phyloP scores from a whole-genome alignment of 2,888 invertebrate genomes.

The Melieria omissa region DNA sequence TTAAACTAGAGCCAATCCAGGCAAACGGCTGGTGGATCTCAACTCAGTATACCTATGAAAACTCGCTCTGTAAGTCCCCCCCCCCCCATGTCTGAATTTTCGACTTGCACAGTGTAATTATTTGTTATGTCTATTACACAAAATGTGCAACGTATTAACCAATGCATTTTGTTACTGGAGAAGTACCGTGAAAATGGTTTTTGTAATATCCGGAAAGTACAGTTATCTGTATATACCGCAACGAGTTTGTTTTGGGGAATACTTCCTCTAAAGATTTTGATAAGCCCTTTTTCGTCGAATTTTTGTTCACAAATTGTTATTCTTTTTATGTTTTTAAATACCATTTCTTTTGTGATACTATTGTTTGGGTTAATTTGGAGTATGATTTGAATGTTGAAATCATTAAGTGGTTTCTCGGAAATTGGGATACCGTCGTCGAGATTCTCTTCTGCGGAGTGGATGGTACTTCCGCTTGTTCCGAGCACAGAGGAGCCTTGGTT shows the following conservation, averaged over 20 bases:
- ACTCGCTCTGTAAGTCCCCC: no score
- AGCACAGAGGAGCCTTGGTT: slow-evolving; percentile 41
- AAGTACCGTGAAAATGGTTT: slow-evolving; percentile 37
- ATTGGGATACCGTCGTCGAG: slow-evolving; percentile 45
- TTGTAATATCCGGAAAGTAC: slow-evolving; percentile 40
- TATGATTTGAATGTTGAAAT: slow-evolving; percentile 44
- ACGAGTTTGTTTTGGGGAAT: slow-evolving; percentile 44
- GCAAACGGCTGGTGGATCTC: no score
- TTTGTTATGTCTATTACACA: slow-evolving; percentile 36
- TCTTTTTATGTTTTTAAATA: slow-evolving; percentile 44
- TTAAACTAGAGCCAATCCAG: no score
- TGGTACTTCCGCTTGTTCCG: slow-evolving; percentile 26
- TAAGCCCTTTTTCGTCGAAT: slow-evolving; percentile 36
- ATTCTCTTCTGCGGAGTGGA: slow-evolving; percentile 42
- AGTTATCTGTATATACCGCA: slow-evolving; percentile 28
- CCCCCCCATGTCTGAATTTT: no score
- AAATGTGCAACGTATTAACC: slow-evolving; percentile 35
- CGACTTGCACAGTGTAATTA: no score
- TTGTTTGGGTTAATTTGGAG: slow-evolving; percentile 7
- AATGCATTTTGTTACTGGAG: slow-evolving; percentile 30
- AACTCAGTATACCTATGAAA: no score
- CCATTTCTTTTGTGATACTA: slow-evolving; percentile 9
- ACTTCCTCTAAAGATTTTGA: slow-evolving; percentile 38
- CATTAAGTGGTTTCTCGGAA: slow-evolving; percentile 46
- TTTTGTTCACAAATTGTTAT: slow-evolving; percentile 33